phyloP scores from a whole-genome alignment of 2,888 invertebrate genomes.

The Caenorhabditis panamensis region DNA sequence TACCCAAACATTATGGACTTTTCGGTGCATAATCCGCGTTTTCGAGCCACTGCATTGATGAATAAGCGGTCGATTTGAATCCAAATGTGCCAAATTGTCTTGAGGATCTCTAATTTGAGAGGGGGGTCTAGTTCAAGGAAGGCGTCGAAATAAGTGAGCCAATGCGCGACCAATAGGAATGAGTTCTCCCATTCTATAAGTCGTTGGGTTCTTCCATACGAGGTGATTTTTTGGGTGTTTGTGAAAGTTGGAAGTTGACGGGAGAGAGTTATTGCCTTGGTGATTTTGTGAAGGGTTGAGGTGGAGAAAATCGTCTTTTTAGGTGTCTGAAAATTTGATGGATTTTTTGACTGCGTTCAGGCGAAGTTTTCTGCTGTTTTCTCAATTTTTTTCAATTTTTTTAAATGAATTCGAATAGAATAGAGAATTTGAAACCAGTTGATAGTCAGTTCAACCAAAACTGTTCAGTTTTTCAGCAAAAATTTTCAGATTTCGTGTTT shows the following conservation, averaged over 20 bases:
- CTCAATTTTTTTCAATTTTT: no score
- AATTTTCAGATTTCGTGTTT: no score
- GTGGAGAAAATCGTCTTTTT: not conserved
- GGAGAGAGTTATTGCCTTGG: not conserved
- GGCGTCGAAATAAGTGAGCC: conserved; percentile 40
- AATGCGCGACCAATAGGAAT: conserved; percentile 35
- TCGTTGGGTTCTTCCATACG: not conserved
- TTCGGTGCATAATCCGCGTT: not conserved
- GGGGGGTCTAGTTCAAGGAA: conserved; percentile 15
- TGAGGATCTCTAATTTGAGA: conserved; percentile 27
- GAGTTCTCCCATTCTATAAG: conserved; percentile 22
- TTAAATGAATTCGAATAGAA: no score
- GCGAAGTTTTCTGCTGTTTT: no score
- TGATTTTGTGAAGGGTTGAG: not conserved
- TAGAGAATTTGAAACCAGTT: not conserved
- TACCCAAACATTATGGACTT: not conserved
- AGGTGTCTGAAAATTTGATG: no score
- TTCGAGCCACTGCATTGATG: not conserved
- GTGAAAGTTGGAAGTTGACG: not conserved
- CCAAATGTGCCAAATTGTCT: conserved; percentile 30
- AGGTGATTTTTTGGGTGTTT: not conserved
- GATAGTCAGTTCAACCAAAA: no score
- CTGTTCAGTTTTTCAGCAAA: no score
- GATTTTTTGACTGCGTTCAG: no score
- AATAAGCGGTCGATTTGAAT: not conserved